phyloP scores from a whole-genome alignment of 2,113 vertebrate genomes.

The Nyctibius bracteatus region DNA sequence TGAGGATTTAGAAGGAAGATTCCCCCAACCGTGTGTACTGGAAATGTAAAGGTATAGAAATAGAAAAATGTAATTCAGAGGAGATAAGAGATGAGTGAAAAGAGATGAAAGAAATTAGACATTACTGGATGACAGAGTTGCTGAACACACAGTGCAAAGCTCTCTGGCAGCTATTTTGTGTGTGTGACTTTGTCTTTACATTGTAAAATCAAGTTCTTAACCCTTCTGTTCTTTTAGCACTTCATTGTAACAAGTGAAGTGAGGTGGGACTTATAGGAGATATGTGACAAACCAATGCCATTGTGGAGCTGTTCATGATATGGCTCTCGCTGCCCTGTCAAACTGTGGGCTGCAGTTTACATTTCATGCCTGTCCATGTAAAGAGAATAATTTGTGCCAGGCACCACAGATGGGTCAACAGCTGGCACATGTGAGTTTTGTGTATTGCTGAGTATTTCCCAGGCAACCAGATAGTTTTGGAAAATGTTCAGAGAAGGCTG shows the following conservation, averaged over 20 bases:
- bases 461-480: background rate
- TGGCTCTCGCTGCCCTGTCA: background rate
- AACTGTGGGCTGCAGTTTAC: background rate
- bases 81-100: background rate
- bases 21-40: accelerated
- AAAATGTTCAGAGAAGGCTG: background rate
- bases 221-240: background rate
- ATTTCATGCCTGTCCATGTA: background rate
- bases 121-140: background rate
- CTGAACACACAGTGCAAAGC: background rate
- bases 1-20: background rate
- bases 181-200: background rate
- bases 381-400: background rate
- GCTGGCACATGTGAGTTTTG: background rate
- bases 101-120: background rate
- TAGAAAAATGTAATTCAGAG: background rate
- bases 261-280: background rate
- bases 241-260: background rate
- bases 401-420: constrained; percentile 2
- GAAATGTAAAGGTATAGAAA: background rate
- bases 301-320: background rate
- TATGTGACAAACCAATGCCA: background rate
- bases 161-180: background rate
- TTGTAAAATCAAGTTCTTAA: background rate
- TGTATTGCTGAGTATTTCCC: background rate